Percentiles rank a stretch among this genome's conserved stretches.
These are phyloP conservation scores for Hozukius guyotensis DNA, from an alignment of 2,797 vertebrate genomes.

Conservation along the genomic window DNA sequence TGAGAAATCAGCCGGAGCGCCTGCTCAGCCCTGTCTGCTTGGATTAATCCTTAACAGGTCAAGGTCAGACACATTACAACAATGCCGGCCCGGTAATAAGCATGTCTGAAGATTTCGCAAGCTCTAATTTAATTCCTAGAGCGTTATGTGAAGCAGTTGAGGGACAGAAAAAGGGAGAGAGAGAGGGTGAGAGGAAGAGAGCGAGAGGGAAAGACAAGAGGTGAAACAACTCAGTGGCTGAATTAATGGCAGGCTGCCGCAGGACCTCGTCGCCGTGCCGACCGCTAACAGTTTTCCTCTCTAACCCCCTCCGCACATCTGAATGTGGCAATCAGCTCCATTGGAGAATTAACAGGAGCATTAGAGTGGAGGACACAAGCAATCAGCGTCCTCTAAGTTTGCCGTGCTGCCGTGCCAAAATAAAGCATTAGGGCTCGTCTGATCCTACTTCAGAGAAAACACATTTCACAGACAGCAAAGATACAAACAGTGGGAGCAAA, in stretches of 20 bases:
- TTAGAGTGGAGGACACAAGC: slow-evolving; percentile 81
- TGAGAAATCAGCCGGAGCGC: slow-evolving; percentile 65
- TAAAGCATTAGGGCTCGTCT: slow-evolving; percentile 64
- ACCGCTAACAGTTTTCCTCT: slow-evolving; percentile 38
- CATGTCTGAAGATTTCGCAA: slow-evolving; percentile 76
- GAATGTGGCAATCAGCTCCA: slow-evolving; percentile 72
- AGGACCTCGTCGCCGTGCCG: slow-evolving; percentile 24
- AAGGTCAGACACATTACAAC: slow-evolving; percentile 83
- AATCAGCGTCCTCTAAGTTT: slow-evolving; percentile 74
- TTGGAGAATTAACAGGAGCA: slow-evolving; percentile 78
- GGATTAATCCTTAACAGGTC: slow-evolving; percentile 79
- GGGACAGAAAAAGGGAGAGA: slow-evolving; percentile 28
- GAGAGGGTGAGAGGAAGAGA: slow-evolving; percentile 7
- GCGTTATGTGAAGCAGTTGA: slow-evolving; percentile 52
- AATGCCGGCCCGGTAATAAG: slow-evolving; percentile 74
- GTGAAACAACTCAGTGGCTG: slow-evolving; percentile 48
- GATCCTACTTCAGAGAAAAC: slow-evolving; percentile 53
- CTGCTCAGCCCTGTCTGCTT: slow-evolving; percentile 65
- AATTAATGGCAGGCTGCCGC: slow-evolving; percentile 52
- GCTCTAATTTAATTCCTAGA: slow-evolving; percentile 78
- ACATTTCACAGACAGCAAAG: slow-evolving; percentile 42
- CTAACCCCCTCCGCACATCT: slow-evolving; percentile 53
- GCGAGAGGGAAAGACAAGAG: slow-evolving; percentile 42
- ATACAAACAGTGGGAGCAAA: slow-evolving; percentile 36
- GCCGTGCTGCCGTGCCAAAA: slow-evolving; percentile 70